These are phyloP conservation scores for Eretmochelys imbricata DNA, from an alignment of 2,113 vertebrate genomes.

Conservation along the genomic window DNA sequence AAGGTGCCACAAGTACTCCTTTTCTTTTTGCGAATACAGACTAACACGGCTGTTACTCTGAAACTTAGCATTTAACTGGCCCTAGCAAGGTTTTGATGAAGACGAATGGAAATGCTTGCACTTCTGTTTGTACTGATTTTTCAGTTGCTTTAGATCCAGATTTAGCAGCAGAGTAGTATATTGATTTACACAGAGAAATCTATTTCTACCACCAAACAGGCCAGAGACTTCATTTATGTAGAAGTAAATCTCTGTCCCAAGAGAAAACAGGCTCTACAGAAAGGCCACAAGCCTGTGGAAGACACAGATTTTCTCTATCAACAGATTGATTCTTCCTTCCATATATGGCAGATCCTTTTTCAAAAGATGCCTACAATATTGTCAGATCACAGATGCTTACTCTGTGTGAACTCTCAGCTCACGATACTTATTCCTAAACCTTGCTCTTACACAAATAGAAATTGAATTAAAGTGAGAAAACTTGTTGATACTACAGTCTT, in stretches of 20 bases:
- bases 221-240: background rate
- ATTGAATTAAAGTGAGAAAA: background rate
- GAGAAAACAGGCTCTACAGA: background rate
- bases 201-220: background rate
- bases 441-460: background rate
- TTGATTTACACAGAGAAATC: background rate
- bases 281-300: background rate
- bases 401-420: background rate
- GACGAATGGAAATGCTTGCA: background rate
- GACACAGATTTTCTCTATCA: background rate
- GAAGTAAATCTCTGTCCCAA: background rate
- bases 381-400: background rate
- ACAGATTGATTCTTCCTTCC: background rate
- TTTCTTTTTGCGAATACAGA: too few relatives aligned
- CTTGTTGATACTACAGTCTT: background rate
- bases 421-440: background rate
- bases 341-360: background rate
- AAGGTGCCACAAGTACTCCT: too few relatives aligned
- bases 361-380: background rate
- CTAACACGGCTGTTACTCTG: too few relatives aligned
- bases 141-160: background rate
- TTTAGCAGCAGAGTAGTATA: background rate
- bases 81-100: background rate
- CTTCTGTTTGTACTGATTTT: background rate
- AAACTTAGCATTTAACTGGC: background rate